phyloP scores from a whole-genome alignment of 2,888 invertebrate genomes.

The Dendrolimus pini region DNA sequence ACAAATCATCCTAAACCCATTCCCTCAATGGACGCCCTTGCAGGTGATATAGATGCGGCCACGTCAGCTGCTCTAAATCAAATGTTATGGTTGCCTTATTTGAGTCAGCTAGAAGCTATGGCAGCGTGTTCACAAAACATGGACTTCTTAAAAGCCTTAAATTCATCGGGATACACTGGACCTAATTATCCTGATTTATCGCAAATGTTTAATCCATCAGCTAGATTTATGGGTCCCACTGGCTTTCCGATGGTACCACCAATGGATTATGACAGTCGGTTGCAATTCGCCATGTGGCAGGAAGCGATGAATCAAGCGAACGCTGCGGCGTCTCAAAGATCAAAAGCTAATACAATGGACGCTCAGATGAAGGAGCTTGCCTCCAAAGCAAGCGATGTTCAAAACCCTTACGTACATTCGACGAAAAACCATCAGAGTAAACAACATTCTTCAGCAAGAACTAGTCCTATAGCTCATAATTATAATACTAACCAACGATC shows the following conservation, averaged over 20 bases:
- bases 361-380: conserved; percentile 51
- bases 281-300: conserved; percentile 82
- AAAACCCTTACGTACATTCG: conserved; percentile 62
- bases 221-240: conserved; percentile 57
- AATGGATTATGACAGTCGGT: conserved; percentile 72
- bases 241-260: conserved; percentile 59
- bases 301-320: conserved; percentile 79
- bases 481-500: conserved; percentile 52
- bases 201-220: conserved; percentile 63
- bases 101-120: conserved; percentile 78
- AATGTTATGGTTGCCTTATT: conserved; percentile 85
- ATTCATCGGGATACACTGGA: conserved; percentile 64
- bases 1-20: conserved; percentile 45
- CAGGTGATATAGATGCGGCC: conserved; percentile 82
- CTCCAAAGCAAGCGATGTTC: conserved; percentile 54
- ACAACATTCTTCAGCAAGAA: conserved; percentile 61
- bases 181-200: conserved; percentile 67
- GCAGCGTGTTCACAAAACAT: conserved; percentile 74
- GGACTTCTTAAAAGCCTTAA: conserved; percentile 77
- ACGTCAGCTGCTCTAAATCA: conserved; percentile 82
- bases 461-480: conserved; percentile 66
- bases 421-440: conserved; percentile 56
- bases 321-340: conserved; percentile 44
- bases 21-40: conserved; percentile 61
- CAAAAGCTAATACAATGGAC: conserved; percentile 39